A percentile compares a stretch with the other conserved stretches of the same genome.
Conservation (phyloP, 2,888 invertebrate species). For the Ptychoptera albimana region DNA sequence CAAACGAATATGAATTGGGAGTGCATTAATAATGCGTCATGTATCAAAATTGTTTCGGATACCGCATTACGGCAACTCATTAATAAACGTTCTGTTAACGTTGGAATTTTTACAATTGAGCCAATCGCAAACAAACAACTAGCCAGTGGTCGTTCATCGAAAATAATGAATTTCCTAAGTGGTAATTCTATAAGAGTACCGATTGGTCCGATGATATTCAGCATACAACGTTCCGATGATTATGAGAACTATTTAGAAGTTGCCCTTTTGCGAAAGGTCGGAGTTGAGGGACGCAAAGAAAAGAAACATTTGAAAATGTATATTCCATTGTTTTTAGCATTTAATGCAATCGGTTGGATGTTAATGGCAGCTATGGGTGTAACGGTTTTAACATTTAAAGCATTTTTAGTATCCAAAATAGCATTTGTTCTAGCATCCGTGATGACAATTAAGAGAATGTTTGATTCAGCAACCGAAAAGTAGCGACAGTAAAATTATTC, state of each 20-base stretch:
- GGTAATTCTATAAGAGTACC: slow-evolving; percentile 27
- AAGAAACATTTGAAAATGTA: slow-evolving; percentile 45
- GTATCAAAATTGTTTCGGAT: slow-evolving; percentile 35
- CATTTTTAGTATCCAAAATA: slow-evolving; percentile 50
- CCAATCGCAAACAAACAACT: slow-evolving; percentile 25
- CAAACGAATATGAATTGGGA: slow-evolving; percentile 26
- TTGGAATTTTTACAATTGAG: slow-evolving; percentile 39
- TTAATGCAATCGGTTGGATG: slow-evolving; percentile 47
- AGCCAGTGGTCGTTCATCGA: slow-evolving; percentile 17
- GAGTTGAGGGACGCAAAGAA: slow-evolving; percentile 24
- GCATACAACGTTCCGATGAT: slow-evolving; percentile 26
- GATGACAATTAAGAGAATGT: slow-evolving; percentile 42
- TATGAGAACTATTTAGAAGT: slow-evolving; percentile 27
- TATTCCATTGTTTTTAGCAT: slow-evolving; percentile 49
- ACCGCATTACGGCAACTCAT: slow-evolving; percentile 36
- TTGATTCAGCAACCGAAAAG: slow-evolving; percentile 38
- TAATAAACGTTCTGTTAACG: slow-evolving; percentile 36
- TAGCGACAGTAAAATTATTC: slow-evolving; percentile 12
- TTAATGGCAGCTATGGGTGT: slow-evolving; percentile 44
- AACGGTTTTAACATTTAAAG: slow-evolving; percentile 46
- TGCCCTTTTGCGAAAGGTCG: slow-evolving; percentile 20
- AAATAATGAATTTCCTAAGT: slow-evolving; percentile 22
- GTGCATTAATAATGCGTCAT: slow-evolving; percentile 46
- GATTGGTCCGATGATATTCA: slow-evolving; percentile 28
- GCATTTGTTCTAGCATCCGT: slow-evolving; percentile 46